Percentiles rank a stretch among this genome's conserved stretches.
These are phyloP conservation scores for Caerostris darwini DNA, from an alignment of 1,140 invertebrate species.

Conservation along the genomic window DNA sequence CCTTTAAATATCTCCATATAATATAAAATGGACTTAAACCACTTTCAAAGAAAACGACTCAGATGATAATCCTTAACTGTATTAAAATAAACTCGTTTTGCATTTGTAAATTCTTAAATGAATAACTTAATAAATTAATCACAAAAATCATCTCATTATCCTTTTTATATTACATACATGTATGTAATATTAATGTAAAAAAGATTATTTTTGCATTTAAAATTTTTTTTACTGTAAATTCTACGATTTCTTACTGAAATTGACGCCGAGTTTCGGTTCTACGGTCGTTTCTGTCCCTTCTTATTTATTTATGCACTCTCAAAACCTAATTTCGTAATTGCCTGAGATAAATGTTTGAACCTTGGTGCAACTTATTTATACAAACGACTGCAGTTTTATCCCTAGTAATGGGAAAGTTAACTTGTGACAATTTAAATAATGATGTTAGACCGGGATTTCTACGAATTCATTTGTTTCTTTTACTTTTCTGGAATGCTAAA, in stretches of 20 bases:
- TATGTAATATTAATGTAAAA: too few relatives aligned
- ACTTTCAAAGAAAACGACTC: too few relatives aligned
- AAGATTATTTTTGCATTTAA: neutral
- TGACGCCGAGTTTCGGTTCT: neutral
- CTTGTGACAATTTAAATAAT: constrained; percentile 29
- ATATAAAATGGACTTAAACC: too few relatives aligned
- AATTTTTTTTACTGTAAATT: neutral
- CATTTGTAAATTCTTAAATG: too few relatives aligned
- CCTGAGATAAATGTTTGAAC: neutral
- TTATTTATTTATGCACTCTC: neutral
- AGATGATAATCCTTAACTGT: too few relatives aligned
- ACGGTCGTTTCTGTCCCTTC: neutral
- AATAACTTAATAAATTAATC: too few relatives aligned
- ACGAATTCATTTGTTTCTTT: neutral
- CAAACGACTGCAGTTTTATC: neutral
- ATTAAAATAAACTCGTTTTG: too few relatives aligned
- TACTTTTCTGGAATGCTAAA: neutral
- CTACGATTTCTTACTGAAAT: neutral
- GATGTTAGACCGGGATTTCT: neutral
- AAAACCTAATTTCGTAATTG: neutral
- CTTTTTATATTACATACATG: too few relatives aligned
- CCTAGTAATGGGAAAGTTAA: neutral
- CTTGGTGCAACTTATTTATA: neutral
- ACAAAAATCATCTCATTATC: too few relatives aligned
- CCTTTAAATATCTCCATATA: too few relatives aligned